Evolutionary conservation across 2,113 vertebrate species (phyloP).

Genomic region (Mobula birostris): DNA sequence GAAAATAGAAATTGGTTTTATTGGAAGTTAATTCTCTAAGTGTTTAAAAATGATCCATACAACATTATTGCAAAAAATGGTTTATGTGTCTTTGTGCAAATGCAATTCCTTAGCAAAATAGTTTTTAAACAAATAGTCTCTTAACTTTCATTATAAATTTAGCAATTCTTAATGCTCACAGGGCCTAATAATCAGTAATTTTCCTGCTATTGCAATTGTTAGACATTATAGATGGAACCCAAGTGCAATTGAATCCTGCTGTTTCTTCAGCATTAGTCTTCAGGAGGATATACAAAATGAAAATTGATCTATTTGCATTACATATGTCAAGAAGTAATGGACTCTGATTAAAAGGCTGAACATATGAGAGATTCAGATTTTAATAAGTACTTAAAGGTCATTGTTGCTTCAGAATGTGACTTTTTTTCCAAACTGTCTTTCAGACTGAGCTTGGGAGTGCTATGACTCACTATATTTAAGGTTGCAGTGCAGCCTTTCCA

Average conservation of each 20-base stretch:
- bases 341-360: neutral
- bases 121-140: neutral
- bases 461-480: neutral
- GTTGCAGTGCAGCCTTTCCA: neutral
- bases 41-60: neutral
- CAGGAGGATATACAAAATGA: slow-evolving; percentile 12
- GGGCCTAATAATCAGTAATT: neutral
- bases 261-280: neutral
- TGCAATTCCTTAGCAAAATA: slow-evolving; percentile 2
- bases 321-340: neutral
- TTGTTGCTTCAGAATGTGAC: slow-evolving; percentile 5
- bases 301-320: slow-evolving; percentile 26
- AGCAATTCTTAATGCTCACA: neutral
- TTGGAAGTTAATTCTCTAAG: neutral
- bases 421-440: neutral
- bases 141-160: neutral
- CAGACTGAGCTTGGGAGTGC: slow-evolving; percentile 7
- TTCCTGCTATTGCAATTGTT: neutral
- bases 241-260: neutral
- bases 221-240: neutral
- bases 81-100: neutral
- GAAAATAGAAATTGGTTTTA: neutral
- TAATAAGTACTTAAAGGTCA: slow-evolving; percentile 17
- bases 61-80: neutral
- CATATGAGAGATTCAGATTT: slow-evolving; percentile 25